Conservation (phyloP, 2,888 invertebrate species). For the Drosophila koepferae region DNA sequence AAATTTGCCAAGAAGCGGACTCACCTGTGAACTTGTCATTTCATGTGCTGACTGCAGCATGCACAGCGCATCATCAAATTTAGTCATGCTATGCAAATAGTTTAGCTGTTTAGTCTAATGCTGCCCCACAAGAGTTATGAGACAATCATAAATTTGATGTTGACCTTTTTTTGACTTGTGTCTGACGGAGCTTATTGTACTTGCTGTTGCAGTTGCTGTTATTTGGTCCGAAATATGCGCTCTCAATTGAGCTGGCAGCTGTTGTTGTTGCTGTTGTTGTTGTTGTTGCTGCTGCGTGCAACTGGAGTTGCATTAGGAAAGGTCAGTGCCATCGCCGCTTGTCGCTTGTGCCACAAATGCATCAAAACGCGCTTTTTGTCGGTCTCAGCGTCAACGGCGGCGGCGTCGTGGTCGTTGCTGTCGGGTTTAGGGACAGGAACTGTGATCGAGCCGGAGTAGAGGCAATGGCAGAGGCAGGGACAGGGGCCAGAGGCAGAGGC, state of each 20-base stretch:
- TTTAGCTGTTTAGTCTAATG: constrained; percentile 12
- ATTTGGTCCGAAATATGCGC: constrained; percentile 25
- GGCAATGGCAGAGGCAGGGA: background rate
- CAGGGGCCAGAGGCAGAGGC: background rate
- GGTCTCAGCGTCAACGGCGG: constrained; percentile 50
- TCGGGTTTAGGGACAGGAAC: constrained; percentile 46
- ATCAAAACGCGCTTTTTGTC: constrained; percentile 80
- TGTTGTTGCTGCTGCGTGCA: constrained; percentile 57
- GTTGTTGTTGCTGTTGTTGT: constrained; percentile 19
- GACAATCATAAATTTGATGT: constrained; percentile 22
- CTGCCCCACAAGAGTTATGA: constrained; percentile 17
- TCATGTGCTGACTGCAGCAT: constrained; percentile 9
- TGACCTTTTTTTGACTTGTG: constrained; percentile 26
- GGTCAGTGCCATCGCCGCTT: constrained; percentile 74
- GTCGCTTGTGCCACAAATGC: constrained; percentile 75
- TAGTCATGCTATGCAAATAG: constrained; percentile 32
- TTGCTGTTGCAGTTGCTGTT: too few species aligned
- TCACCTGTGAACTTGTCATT: background rate
- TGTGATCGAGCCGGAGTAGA: constrained; percentile 14
- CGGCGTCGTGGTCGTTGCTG: constrained; percentile 40
- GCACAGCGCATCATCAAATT: constrained; percentile 33
- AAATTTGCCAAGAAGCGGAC: background rate
- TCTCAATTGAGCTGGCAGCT: constrained; percentile 39
- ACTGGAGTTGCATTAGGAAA: constrained; percentile 78
- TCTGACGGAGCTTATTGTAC: constrained; percentile 11